Base-by-base conservation (phyloP, 2,888 invertebrate genomes). In the Synanthedon myopaeformis region DNA sequence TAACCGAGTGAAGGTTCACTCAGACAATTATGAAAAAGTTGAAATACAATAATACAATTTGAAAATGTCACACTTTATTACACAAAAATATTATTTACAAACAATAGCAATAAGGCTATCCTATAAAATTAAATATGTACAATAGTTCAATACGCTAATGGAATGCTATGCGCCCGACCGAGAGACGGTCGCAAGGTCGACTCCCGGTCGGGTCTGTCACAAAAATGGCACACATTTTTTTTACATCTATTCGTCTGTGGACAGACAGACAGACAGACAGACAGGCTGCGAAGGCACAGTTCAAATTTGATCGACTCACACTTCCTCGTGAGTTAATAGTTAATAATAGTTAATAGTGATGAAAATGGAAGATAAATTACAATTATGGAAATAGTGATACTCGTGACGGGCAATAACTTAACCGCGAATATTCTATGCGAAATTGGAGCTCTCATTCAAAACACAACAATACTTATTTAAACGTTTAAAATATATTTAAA, bases 1-100 rank as follows among this genome's bases (percentile, higher is more conserved):
- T n/a, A n/a, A n/a, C n/a, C n/a, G n/a, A n/a, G 3, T 35, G 35
- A 35, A 10, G 35, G 35, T 35, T 35, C 35, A 35, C 35, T 28
- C 28, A 8, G 28, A 28, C 8, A 8, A 28, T 28, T 8, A 28
- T 8, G 13, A 14, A 45, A 13, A 45, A 13, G 2, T 13, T 12
- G 13, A 45, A 12, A 45, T 45, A 45, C 45, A 45, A 13, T 45
- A 45, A 45, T 45, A 45, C 2, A 45, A 14, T 58, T 48, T 59
- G 50, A 63, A 64, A 64, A 64, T 61, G 63, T 61, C 72, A 72
- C 66, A 65, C 59, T 72, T 75, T 73, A 72, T 71, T 72, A 57
- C 64, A 65, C 63, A 67, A 59, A 65, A 60, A 67, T 45, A 64
- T 62, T 55, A 60, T 62, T 67, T 65, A 70, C 66, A 67, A 69